Base-by-base conservation (phyloP, 37 sponge, comb jelly and placozoan species). In the Eunapius fragilis region DNA sequence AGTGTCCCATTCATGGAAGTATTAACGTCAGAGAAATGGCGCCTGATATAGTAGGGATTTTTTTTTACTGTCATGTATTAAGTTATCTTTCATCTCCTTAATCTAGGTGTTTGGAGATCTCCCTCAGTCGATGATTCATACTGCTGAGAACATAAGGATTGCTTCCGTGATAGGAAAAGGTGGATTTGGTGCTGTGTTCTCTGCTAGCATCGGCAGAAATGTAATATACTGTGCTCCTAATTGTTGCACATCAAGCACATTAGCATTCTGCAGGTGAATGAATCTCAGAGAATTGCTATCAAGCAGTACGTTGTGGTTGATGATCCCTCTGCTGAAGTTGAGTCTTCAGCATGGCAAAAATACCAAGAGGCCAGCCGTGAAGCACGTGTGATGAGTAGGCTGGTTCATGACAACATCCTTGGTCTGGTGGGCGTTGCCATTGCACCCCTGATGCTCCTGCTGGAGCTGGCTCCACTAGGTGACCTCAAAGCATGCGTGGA, bases 401-500 rank as follows among this genome's bases (percentile, higher is more conserved):
- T 95, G 14, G 30, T 82, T 24, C 96, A 95, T 78, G 75, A 80
- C 45, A 70, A 95, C 80, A 85, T 95, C 9, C 86, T 95, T 34
- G 37, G 49, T 7, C 84, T 95, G 10, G 49, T 92, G 19, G 96
- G 96, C 0, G 25, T 95, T 2, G 74, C 91, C 75, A 67, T 95
- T 12, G 82, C 87, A 25, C 96, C 96, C 17, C 37, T 90, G 31
- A 74, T 89, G 67, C 78, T 95, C 68, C 68, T 95, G 74, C 87
- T 92, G 32, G 93, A 90, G 79, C 86, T 87, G 68, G 96, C 96
- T 34, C 93, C 94, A 17, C 33, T 71, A n/a, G 94, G 93, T 12
- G 94, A 93, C 84, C 84, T 95, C 31, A 85, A 90, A 81, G 36
- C 58, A 11, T 78, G 74, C 30, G 37, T 88, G 25, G 81, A 82